Base-by-base conservation (phyloP, 1,140 invertebrate genomes). In the Doryteuthis pealeii region DNA sequence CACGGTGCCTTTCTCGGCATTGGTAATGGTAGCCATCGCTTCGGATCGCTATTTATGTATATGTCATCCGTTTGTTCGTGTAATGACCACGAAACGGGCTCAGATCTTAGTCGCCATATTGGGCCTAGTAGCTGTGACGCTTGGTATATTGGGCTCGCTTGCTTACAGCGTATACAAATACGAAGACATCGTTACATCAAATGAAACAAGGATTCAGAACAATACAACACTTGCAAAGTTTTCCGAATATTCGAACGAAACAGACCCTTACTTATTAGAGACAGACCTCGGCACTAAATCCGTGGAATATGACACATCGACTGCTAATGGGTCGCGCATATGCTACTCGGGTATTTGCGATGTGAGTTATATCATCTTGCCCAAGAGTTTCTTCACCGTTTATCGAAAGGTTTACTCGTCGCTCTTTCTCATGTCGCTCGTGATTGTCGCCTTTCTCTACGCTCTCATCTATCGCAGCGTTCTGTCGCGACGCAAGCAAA, bases 11-110 rank as follows among this genome's bases (percentile, higher is more conserved):
- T 86, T 83, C 67, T 84, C 82, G 26, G 81, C 83, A 3, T 80
- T 86, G 62, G 79, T 86, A 0, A 86, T 86, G 84, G 80, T 83
- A 15, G 83, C 83, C 28, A 85, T 86, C 22, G 85, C 85, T 6
- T 76, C 85, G 30, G 85, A 86, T 74, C 73, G 85, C 58, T 86
- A 83, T 74, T 71, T 86, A 28, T 86, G 86, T 67, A 86, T 87
- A 62, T 85, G 84, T 33, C 82, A 82, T 72, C 84, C 84, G 10
- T 85, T 82, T 67, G 75, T 79, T 15, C 81, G 83, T 28, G 78
- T 76, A 1, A 84, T 87, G 78, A 87, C 82, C 6, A 79, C 82
- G 14, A 74, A 73, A 71, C 71, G 84, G 31, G 84, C 85, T 2
- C 82, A 86, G 71, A 79, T 83, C 28, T 77, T 82, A 12, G 81